A percentile compares a stretch with the other conserved stretches of the same genome.
phyloP scores from a whole-genome alignment of 2,797 vertebrate species.

The Pangasius krempfi region DNA sequence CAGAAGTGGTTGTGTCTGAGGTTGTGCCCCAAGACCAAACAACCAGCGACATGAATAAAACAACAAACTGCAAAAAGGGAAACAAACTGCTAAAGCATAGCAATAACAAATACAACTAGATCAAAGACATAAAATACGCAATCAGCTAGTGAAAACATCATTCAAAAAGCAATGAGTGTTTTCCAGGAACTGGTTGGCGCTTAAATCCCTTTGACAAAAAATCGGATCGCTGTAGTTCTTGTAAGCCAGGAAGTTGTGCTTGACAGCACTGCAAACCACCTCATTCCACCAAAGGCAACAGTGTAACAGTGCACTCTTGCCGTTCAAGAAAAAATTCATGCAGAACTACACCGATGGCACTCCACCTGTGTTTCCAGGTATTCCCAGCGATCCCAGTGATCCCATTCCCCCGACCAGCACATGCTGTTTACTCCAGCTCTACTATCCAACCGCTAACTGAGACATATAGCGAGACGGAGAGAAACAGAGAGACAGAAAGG shows the following conservation, averaged over 20 bases:
- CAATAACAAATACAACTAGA: background rate
- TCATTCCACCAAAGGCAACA: background rate
- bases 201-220: background rate
- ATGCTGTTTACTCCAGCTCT: slow-evolving; percentile 56
- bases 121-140: background rate
- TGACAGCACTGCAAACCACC: background rate
- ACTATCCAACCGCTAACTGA: slow-evolving; percentile 23
- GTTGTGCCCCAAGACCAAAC: slow-evolving; percentile 13
- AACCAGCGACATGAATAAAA: background rate
- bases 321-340: slow-evolving; percentile 19
- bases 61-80: background rate
- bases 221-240: background rate
- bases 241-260: slow-evolving; percentile 32
- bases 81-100: background rate
- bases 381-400: slow-evolving; percentile 57
- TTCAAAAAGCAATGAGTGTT: background rate
- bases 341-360: background rate
- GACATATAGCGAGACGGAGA: slow-evolving; percentile 20
- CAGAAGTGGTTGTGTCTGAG: slow-evolving; percentile 34
- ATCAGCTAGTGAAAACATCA: background rate
- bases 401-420: slow-evolving; percentile 62
- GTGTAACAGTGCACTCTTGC: background rate
- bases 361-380: slow-evolving; percentile 57
- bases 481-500: slow-evolving; percentile 44
- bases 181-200: slow-evolving; percentile 15